Conservation (phyloP, 1,140 invertebrate genomes). For the Dendrolimus punctatus region DNA sequence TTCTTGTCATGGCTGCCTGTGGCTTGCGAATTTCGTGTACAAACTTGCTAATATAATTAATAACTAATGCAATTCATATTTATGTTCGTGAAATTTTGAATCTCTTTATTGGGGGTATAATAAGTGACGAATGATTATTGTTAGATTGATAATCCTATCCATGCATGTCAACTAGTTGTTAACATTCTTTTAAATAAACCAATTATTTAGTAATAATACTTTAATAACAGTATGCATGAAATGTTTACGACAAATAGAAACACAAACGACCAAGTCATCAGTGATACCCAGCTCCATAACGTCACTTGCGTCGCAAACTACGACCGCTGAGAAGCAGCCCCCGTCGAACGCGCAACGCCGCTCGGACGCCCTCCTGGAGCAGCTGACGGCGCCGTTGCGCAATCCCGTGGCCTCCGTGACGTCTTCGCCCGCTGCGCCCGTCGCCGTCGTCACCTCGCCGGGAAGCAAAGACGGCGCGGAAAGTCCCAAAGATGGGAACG, state of each 20-base stretch:
- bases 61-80: no score
- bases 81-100: no score
- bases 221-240: neutral
- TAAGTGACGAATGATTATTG: no score
- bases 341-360: conserved; percentile 51
- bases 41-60: no score
- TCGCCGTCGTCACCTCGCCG: conserved; percentile 28
- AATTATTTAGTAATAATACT: no score
- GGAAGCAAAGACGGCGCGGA: conserved; percentile 53
- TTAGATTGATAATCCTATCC: no score
- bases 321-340: conserved; percentile 42
- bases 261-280: conserved; percentile 48
- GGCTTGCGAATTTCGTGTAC: no score
- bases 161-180: no score
- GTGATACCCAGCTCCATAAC: conserved; percentile 54
- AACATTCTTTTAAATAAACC: no score
- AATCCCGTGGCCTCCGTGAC: conserved; percentile 38
- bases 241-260: conserved; percentile 22
- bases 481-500: conserved; percentile 40
- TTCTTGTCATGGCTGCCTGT: no score
- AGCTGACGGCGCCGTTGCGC: conserved; percentile 55
- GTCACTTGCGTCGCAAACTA: conserved; percentile 45
- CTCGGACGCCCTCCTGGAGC: conserved; percentile 59
- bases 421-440: conserved; percentile 21
- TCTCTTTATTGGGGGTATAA: no score